Evolutionary conservation across 1,140 invertebrate genomes (phyloP).

Genomic region (Drosophila paulistorum): DNA sequence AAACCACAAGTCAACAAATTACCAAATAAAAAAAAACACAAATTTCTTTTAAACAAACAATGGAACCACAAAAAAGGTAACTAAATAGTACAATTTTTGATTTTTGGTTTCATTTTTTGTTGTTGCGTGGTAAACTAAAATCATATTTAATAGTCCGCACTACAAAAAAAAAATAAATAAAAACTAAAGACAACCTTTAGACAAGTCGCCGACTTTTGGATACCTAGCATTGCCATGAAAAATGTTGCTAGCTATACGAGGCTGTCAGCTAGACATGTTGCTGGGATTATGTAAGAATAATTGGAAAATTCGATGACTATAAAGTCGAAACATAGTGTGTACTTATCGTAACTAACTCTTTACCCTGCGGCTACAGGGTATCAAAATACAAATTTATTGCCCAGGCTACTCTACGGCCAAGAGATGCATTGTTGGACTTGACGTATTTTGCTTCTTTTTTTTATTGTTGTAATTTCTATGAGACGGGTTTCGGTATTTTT

Average conservation of each 20-base stretch:
- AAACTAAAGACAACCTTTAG: background rate
- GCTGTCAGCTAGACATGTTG: no score
- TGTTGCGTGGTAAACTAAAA: constrained; percentile 71
- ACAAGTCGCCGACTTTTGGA: background rate
- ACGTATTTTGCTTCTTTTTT: constrained; percentile 12
- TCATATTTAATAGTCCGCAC: constrained; percentile 79
- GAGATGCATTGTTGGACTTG: constrained; percentile 38
- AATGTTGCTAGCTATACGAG: background rate
- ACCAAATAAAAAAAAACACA: constrained; percentile 24
- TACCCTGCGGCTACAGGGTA: background rate
- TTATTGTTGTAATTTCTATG: constrained; percentile 71
- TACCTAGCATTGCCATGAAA: background rate
- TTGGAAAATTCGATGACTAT: no score
- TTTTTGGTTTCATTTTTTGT: constrained; percentile 44
- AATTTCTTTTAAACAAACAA: constrained; percentile 42
- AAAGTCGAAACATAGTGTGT: no score
- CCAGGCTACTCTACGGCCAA: constrained; percentile 11
- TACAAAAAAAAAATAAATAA: no score
- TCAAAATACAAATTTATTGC: constrained; percentile 58
- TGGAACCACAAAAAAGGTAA: constrained; percentile 53
- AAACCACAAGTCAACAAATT: constrained; percentile 64
- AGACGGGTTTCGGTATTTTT: constrained; percentile 36
- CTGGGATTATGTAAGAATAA: background rate
- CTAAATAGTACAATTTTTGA: constrained; percentile 36
- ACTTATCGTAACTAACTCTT: background rate